phyloP scores from a whole-genome alignment of 2,888 invertebrate genomes.

The Tubulanus polymorphus region DNA sequence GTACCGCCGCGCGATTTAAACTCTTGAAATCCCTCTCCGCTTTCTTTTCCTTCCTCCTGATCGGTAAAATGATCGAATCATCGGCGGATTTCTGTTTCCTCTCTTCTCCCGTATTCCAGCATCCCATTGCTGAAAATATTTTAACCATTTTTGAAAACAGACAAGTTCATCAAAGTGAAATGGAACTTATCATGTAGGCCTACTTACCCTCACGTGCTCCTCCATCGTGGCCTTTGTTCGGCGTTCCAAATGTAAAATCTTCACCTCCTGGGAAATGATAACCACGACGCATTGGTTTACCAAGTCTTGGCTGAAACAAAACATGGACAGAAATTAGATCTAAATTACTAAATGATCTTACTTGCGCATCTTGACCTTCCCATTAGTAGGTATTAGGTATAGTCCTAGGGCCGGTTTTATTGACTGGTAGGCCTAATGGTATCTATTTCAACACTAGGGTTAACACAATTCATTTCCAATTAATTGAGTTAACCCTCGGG shows the following conservation, averaged over 20 bases:
- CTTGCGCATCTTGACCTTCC: no score
- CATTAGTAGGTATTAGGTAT: no score
- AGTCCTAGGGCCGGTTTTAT: no score
- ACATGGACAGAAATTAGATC: neutral
- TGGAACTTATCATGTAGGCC: no score
- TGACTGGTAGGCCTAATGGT: no score
- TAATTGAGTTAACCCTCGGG: no score
- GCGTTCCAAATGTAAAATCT: constrained; percentile 33
- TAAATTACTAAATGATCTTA: no score
- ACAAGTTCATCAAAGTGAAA: neutral
- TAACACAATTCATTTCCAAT: no score
- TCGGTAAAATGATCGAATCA: constrained; percentile 23
- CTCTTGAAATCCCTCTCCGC: constrained; percentile 44
- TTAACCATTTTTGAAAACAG: neutral
- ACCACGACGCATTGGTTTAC: constrained; percentile 38
- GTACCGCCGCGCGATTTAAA: constrained; percentile 43
- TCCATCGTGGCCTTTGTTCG: constrained; percentile 33
- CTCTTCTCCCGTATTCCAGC: constrained; percentile 27
- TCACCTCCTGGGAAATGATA: constrained; percentile 28
- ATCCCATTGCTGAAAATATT: constrained; percentile 31
- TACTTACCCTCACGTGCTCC: constrained; percentile 40
- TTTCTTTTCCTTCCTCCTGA: constrained; percentile 22
- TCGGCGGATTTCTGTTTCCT: constrained; percentile 19
- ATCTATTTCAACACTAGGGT: no score
- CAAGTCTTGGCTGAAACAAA: constrained; percentile 35